These are phyloP conservation scores for Acestrorhynchus altus DNA, from an alignment of 2,797 vertebrate genomes.

Conservation along the genomic window DNA sequence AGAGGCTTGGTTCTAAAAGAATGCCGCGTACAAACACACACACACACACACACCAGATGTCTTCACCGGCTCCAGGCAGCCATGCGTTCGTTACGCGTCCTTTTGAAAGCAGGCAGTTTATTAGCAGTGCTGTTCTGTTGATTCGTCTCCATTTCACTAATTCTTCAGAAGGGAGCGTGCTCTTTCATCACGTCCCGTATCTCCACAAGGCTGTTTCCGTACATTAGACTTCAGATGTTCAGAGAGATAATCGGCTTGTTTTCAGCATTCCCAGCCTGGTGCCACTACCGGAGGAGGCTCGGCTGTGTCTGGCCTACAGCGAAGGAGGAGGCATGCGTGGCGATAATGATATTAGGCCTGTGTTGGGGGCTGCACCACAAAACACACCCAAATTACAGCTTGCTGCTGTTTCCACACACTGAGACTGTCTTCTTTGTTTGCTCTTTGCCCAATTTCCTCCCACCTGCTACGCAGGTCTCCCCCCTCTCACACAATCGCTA, in stretches of 20 bases:
- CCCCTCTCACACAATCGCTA: background rate
- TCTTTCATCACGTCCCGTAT: background rate
- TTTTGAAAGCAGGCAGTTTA: slow-evolving; percentile 4
- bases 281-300: background rate
- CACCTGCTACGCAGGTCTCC: background rate
- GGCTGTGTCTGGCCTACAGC: background rate
- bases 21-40: background rate
- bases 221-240: slow-evolving; percentile 8
- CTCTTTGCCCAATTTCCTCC: background rate
- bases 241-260: slow-evolving; percentile 18
- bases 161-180: background rate
- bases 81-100: background rate
- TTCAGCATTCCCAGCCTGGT: background rate
- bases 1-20: background rate
- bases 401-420: background rate
- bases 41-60: slow-evolving; percentile 3
- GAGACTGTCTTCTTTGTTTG: background rate
- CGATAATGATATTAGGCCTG: slow-evolving; percentile 1
- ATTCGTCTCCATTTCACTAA: background rate
- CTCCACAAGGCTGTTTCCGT: background rate
- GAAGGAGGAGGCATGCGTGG: background rate
- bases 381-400: background rate
- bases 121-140: slow-evolving; percentile 3
- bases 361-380: background rate
- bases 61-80: background rate